These are phyloP conservation scores for Chelonus formosanus DNA, from an alignment of 2,888 invertebrate genomes.

Conservation along the genomic window DNA sequence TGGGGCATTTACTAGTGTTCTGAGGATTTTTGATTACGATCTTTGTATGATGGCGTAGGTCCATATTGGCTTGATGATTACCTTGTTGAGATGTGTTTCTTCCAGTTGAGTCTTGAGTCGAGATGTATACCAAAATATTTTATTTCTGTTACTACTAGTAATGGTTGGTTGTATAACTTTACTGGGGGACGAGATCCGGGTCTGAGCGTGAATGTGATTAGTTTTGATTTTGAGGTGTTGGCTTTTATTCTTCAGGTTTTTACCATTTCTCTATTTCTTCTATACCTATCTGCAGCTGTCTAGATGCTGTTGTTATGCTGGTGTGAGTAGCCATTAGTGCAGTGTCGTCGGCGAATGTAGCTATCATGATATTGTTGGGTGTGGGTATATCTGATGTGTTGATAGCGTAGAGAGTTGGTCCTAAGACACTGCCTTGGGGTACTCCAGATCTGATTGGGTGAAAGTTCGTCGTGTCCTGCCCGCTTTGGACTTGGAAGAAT, in stretches of 20 bases:
- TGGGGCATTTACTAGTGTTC: no score
- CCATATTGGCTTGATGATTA: no score
- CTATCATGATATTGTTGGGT: background rate
- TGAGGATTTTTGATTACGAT: no score
- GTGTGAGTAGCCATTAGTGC: constrained; percentile 3
- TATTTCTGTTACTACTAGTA: no score
- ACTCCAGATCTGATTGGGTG: constrained; percentile 30
- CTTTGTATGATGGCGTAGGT: no score
- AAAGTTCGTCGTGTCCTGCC: background rate
- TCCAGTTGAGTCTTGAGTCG: no score
- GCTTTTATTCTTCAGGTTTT: constrained; percentile 45
- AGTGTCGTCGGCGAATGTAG: constrained; percentile 30
- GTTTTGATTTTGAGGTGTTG: constrained; percentile 43
- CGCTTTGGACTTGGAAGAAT: constrained; percentile 5
- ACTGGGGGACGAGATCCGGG: constrained; percentile 30
- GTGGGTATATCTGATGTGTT: constrained; percentile 20
- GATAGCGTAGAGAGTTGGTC: constrained; percentile 18
- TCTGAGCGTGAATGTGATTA: constrained; percentile 44
- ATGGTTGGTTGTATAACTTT: no score
- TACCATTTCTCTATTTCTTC: constrained; percentile 36
- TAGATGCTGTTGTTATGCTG: background rate
- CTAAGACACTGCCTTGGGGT: constrained; percentile 24
- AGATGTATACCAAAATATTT: no score
- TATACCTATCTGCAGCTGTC: constrained; percentile 7
- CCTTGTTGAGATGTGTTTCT: no score